phyloP scores from a whole-genome alignment of 2,888 invertebrate species.

The Isotomurus palustris region DNA sequence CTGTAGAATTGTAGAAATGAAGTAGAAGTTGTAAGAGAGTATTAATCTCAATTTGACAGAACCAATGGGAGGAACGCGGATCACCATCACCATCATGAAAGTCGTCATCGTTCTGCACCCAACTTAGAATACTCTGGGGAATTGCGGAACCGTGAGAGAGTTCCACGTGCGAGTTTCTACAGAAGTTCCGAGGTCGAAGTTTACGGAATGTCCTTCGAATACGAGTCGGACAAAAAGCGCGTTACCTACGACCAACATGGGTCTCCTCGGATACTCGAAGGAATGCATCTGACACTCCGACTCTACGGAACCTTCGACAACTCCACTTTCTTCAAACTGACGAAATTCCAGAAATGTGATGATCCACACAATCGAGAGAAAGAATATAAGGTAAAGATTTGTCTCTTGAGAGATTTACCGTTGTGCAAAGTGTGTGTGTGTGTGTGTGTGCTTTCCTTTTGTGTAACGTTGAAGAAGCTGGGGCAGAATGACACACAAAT shows the following conservation, averaged over 20 bases:
- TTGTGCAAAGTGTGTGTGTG: no score
- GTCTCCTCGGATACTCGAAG: neutral
- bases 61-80: no score
- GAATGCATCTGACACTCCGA: neutral
- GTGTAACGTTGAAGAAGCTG: no score
- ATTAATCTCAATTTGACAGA: neutral
- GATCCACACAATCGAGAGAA: neutral
- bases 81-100: no score
- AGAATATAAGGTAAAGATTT: neutral
- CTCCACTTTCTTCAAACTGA: neutral
- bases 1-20: no score
- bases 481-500: no score
- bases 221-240: conserved; percentile 1
- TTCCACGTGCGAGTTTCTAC: no score
- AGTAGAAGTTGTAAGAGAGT: neutral
- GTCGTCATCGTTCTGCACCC: no score
- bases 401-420: neutral
- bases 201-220: conserved; percentile 2
- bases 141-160: no score
- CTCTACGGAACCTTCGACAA: neutral
- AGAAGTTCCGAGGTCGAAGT: neutral
- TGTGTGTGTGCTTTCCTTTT: no score
- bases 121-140: no score
- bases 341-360: neutral
- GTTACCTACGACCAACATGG: neutral